These are phyloP conservation scores for Drosophila asahinai DNA, from an alignment of 1,140 invertebrate genomes.

Conservation along the genomic window DNA sequence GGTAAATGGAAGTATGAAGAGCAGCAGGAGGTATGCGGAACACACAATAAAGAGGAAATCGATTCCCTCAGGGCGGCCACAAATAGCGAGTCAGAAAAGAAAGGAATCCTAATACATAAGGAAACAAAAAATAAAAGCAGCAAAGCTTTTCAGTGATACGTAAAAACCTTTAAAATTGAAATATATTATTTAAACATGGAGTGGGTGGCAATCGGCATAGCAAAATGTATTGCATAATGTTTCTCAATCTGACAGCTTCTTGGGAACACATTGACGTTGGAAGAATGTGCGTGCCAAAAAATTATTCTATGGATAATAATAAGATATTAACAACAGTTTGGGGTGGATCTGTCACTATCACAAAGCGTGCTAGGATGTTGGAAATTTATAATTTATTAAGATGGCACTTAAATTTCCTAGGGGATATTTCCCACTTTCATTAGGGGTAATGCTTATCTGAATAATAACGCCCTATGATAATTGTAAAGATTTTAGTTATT, in stretches of 20 bases:
- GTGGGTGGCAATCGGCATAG: slow-evolving; percentile 16
- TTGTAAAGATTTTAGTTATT: background rate
- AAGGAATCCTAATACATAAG: slow-evolving; percentile 7
- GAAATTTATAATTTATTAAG: slow-evolving; percentile 74
- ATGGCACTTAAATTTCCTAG: slow-evolving; percentile 28
- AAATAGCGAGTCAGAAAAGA: slow-evolving; percentile 27
- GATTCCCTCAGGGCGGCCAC: slow-evolving; percentile 65
- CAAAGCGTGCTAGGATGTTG: slow-evolving; percentile 15
- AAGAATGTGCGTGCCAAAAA: slow-evolving; percentile 52
- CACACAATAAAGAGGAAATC: slow-evolving; percentile 78
- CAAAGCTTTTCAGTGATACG: slow-evolving; percentile 75
- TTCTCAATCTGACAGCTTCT: slow-evolving; percentile 50
- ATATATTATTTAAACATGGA: slow-evolving; percentile 70
- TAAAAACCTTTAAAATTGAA: slow-evolving; percentile 79
- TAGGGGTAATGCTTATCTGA: slow-evolving; percentile 9
- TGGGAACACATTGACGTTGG: slow-evolving; percentile 22
- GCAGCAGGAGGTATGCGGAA: slow-evolving; percentile 10
- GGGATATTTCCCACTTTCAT: slow-evolving; percentile 21
- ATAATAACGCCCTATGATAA: slow-evolving; percentile 5
- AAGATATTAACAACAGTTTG: slow-evolving; percentile 67
- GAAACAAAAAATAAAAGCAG: slow-evolving; percentile 14
- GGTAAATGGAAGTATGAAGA: slow-evolving; percentile 2
- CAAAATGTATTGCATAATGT: slow-evolving; percentile 60
- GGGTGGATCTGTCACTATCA: slow-evolving; percentile 8
- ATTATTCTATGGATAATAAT: slow-evolving; percentile 72